A percentile compares a stretch with the other conserved stretches of the same genome.
Evolutionary conservation across 2,113 vertebrate species (phyloP).

Genomic region (Proterorhinus semilunaris): DNA sequence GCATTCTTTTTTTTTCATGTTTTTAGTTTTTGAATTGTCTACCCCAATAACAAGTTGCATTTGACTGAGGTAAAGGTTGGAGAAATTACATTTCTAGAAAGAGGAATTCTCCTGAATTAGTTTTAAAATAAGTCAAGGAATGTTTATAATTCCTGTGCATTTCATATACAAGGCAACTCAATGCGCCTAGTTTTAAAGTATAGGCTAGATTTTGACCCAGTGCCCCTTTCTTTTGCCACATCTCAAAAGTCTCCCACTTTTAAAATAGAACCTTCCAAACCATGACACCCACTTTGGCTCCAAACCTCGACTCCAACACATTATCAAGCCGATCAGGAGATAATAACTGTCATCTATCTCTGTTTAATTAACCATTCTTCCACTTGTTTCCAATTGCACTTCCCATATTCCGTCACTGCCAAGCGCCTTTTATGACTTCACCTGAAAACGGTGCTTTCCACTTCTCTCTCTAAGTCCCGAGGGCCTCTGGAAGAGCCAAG

Average conservation of each 20-base stretch:
- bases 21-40: too few relatives aligned
- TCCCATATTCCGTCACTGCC: slow-evolving; percentile 63
- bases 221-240: not conserved
- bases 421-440: slow-evolving; percentile 73
- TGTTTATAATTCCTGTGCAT: too few relatives aligned
- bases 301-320: slow-evolving; percentile 19
- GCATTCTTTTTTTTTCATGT: too few relatives aligned
- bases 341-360: slow-evolving; percentile 74
- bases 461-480: slow-evolving; percentile 70
- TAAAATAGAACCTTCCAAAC: slow-evolving; percentile 10
- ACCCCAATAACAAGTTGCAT: too few relatives aligned
- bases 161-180: too few relatives aligned
- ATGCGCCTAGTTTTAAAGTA: not conserved
- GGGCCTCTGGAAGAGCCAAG: slow-evolving; percentile 37
- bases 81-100: too few relatives aligned
- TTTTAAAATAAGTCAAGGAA: too few relatives aligned
- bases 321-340: slow-evolving; percentile 72
- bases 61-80: too few relatives aligned
- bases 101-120: too few relatives aligned
- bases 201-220: not conserved
- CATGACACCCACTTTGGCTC: slow-evolving; percentile 7
- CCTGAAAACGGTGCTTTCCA: slow-evolving; percentile 84
- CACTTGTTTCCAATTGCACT: slow-evolving; percentile 45
- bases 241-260: not conserved
- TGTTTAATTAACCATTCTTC: slow-evolving; percentile 74